These are phyloP conservation scores for Sturnira hondurensis DNA, from an alignment of 2,113 vertebrate genomes.

Conservation along the genomic window DNA sequence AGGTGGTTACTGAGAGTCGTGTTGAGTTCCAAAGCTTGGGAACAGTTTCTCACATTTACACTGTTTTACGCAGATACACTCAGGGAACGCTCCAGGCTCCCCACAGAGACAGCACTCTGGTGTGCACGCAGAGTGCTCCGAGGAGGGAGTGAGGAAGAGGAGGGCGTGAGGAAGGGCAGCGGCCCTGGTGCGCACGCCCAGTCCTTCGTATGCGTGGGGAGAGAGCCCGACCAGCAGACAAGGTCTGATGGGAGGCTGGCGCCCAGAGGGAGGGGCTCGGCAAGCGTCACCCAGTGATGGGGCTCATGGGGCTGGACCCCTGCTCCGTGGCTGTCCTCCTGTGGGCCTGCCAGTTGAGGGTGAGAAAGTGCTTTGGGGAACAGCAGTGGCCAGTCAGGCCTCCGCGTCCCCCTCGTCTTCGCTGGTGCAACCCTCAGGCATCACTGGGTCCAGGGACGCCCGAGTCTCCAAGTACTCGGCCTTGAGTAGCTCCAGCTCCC, in stretches of 20 bases:
- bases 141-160: no score
- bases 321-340: background rate
- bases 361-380: background rate
- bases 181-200: background rate
- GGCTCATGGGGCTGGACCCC: background rate
- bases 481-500: slow-evolving; percentile 87
- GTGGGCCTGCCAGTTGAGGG: background rate
- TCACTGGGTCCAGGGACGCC: slow-evolving; percentile 66
- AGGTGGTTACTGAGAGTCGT: background rate
- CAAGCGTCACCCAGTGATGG: background rate
- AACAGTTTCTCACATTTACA: background rate
- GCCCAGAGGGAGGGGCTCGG: background rate
- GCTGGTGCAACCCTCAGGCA: slow-evolving; percentile 76
- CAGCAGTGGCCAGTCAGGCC: background rate
- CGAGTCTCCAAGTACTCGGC: slow-evolving; percentile 83
- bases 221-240: background rate
- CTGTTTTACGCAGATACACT: background rate
- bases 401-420: slow-evolving; percentile 90
- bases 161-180: background rate
- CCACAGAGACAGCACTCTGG: background rate
- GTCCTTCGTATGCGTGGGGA: background rate
- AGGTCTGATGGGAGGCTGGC: background rate
- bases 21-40: background rate
- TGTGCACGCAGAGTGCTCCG: background rate
- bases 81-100: background rate